Base-by-base conservation (phyloP, 2,797 vertebrate genomes). In the Enteromius anoplus region DNA sequence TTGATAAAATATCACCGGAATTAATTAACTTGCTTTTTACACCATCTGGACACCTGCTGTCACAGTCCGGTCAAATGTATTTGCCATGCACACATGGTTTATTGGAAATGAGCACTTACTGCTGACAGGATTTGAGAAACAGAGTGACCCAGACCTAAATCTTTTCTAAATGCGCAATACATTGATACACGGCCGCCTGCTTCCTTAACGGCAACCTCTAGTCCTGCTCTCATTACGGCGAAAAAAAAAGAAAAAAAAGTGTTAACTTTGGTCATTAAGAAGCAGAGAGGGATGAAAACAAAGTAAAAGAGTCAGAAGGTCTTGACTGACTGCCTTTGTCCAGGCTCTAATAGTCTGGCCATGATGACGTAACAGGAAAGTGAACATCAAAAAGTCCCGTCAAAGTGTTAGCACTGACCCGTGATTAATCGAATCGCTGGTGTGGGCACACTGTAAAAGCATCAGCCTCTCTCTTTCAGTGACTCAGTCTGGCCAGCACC, bases 331-430 rank as follows among this genome's bases (percentile, higher is more conserved):
- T 68, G 60, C 7, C 51, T 77, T 77, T 82, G 60, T 75, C 68
- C 37, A 71, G 2, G 55, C 5, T 64, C 19, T 81, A 81, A 49
- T 45, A 47, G 53, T 81, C 68, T 81, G 68, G 26, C 26, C 17
- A 62, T 34, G 37, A 26, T 70, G 69, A 60, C 40, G 29, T 71
- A 17, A 71, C 19, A 62, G 26, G 21, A 79, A 23, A 55, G 79
- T 86, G 78, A 90, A 92, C 89, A 91, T 93, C 90, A 93, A 93
- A 94, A 92, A 86, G 78, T 29, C 73, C 60, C 87, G 89, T 93
- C 91, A 92, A 94, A 94, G 91, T n/a, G 21, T 79, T 84, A 91
- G 87, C 88, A 89, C 88, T 92, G 91, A 93, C 92, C 93, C 87
- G 66, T 82, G 71, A 80, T 85, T 93, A 94, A 94, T 93, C 86